These are phyloP conservation scores for Plemyria rubiginata DNA, from an alignment of 2,888 invertebrate species.

Conservation along the genomic window DNA sequence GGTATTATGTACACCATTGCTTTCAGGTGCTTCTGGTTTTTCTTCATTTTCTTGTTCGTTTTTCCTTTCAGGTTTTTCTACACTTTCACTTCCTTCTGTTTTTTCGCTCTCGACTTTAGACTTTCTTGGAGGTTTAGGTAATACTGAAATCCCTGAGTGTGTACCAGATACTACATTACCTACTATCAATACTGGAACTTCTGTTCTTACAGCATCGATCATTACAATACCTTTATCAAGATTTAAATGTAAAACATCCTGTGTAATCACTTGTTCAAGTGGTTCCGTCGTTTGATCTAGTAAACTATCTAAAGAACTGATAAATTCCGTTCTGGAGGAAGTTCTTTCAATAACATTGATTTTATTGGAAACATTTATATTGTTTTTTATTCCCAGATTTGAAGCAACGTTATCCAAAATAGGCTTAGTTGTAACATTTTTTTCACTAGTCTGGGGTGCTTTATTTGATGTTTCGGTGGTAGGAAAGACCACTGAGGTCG, in stretches of 20 bases:
- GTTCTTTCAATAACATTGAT: neutral
- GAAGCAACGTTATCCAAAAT: neutral
- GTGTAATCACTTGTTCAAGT: neutral
- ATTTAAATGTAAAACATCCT: conserved; percentile 2
- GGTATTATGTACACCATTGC: neutral
- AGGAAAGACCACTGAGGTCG: neutral
- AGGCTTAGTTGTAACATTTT: neutral
- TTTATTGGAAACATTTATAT: conserved; percentile 5
- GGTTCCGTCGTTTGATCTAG: neutral
- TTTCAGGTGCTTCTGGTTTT: conserved; percentile 7
- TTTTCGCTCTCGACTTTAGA: conserved; percentile 3
- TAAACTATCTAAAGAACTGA: neutral
- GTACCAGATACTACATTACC: conserved; percentile 11
- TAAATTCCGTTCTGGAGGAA: conserved; percentile 1
- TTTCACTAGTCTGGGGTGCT: conserved; percentile 1
- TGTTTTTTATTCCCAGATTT: neutral
- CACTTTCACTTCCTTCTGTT: conserved; percentile 10
- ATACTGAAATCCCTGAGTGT: conserved; percentile 26
- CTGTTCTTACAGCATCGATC: conserved; percentile 8
- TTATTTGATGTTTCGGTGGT: conserved; percentile 5
- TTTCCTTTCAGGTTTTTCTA: conserved; percentile 15
- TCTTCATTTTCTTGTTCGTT: conserved; percentile 16
- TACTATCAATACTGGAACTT: conserved; percentile 10
- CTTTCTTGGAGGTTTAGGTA: conserved; percentile 10
- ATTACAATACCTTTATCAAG: conserved; percentile 4